Base-by-base conservation (phyloP, 2,113 vertebrate species). In the Sylvia atricapilla region DNA sequence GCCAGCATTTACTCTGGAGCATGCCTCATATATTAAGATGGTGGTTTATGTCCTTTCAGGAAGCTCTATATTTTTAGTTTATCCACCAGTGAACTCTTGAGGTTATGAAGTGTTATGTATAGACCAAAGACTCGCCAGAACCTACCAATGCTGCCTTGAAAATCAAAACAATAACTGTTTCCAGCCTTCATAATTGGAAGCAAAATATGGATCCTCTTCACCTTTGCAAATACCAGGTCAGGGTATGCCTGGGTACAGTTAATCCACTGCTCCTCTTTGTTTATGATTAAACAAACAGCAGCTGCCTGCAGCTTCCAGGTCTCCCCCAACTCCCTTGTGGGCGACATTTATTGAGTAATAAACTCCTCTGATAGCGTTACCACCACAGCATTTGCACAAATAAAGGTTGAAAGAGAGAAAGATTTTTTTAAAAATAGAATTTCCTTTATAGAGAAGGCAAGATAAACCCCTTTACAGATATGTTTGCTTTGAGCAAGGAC, bases 201-300 rank as follows among this genome's bases (percentile, higher is more conserved):
- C 13, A 85, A 95, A 96, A 75, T 66, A 91, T 41, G 52, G 59
- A 89, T 92, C 59, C 58, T 80, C 79, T 83, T 92, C 93, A 96
- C 95, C 96, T 96, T 83, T 89, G 81, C 82, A 94, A 96, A 90
- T 68, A 93, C 39, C 70, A 84, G 93, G 91, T 78, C 55, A 90
- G 88, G 81, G 75, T 73, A 79, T 66, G 90, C 79, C 27, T n/a
- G 74, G 87, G 84, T 70, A 94, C 87, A 89, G 92, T 87, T 97
- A 94, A 97, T 95, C 93, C 89, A 84, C 76, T 41, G 67, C 96
- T 93, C 82, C 91, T 94, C 75, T n/a, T 31, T 63, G 82, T 94
- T 95, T 94, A 95, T 1, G 7, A 94, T 94, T 93, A 95, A 95
- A 97, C 88, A 96, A 96, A 94, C 87, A 97, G 93, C 94, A 97